Evolutionary conservation across 2,113 vertebrate species (phyloP).

Genomic region (Protomyctophum bolini): DNA sequence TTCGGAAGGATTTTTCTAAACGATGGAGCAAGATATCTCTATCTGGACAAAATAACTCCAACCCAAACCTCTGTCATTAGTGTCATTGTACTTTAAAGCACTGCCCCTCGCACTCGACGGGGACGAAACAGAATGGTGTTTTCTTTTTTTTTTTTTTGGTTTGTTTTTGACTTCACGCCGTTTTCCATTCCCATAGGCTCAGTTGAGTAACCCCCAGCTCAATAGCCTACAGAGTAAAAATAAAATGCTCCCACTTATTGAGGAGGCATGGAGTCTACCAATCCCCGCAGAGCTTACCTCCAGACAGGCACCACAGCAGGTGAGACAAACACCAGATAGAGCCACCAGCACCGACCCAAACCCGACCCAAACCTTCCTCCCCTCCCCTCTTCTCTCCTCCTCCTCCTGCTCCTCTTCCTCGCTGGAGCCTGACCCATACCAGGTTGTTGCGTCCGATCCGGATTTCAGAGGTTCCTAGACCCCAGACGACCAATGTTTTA

Average conservation of each 20-base stretch:
- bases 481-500: too few relatives aligned
- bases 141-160: constrained; percentile 56
- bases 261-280: constrained; percentile 99
- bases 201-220: constrained; percentile 99
- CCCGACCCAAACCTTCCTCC: neutral
- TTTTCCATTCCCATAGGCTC: constrained; percentile 97
- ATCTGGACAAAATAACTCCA: too few relatives aligned
- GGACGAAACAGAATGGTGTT: constrained; percentile 39
- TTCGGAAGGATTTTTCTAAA: too few relatives aligned
- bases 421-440: neutral
- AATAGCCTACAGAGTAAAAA: constrained; percentile 99
- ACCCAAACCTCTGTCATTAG: too few relatives aligned
- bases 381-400: constrained; percentile 54
- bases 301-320: constrained; percentile 99
- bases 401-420: constrained; percentile 5
- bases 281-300: constrained; percentile 99
- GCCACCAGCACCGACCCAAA: constrained; percentile 37
- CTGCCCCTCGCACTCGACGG: too few relatives aligned
- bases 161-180: constrained; percentile 18
- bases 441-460: too few relatives aligned
- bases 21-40: too few relatives aligned
- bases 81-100: too few relatives aligned
- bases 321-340: constrained; percentile 87
- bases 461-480: too few relatives aligned
- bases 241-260: constrained; percentile 99